Evolutionary conservation across 1,140 invertebrate genomes (phyloP).

Genomic region (Ctenoplectra terminalis): DNA sequence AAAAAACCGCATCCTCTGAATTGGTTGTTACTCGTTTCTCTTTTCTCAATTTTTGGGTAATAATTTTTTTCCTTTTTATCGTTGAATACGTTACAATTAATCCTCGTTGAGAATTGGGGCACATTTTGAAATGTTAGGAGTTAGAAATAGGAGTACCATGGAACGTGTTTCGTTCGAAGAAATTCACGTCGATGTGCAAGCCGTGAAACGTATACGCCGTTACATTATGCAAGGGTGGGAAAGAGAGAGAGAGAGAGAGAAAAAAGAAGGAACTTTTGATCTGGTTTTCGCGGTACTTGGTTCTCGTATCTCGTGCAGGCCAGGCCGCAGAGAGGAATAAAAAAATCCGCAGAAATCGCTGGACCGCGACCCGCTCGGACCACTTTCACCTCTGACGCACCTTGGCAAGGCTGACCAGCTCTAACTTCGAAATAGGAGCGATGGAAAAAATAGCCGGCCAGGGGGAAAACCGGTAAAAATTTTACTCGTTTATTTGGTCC

Average conservation of each 20-base stretch:
- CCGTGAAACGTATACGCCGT: not conserved
- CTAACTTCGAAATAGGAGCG: constrained; percentile 14
- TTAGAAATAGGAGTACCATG: not conserved
- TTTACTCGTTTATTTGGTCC: not conserved
- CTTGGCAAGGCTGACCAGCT: constrained; percentile 16
- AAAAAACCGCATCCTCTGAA: too few species aligned
- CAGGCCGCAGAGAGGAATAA: not conserved
- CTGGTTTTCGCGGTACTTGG: not conserved
- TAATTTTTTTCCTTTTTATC: too few species aligned
- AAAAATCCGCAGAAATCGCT: constrained; percentile 36
- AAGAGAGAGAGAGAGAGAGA: not conserved
- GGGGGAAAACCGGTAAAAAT: constrained; percentile 32
- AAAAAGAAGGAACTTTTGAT: not conserved
- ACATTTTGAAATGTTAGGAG: not conserved
- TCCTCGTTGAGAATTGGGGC: too few species aligned
- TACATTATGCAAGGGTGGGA: not conserved
- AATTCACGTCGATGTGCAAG: not conserved
- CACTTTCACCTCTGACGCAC: constrained; percentile 43
- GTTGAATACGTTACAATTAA: too few species aligned
- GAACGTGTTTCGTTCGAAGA: not conserved
- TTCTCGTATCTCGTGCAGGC: not conserved
- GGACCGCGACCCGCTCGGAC: constrained; percentile 30
- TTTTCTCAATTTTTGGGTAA: too few species aligned
- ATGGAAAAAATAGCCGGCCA: not conserved
- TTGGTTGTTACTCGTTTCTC: too few species aligned